A percentile compares a stretch with the other conserved stretches of the same genome.
phyloP scores from a whole-genome alignment of 2,888 invertebrate genomes.

The Amaurobius ferox region DNA sequence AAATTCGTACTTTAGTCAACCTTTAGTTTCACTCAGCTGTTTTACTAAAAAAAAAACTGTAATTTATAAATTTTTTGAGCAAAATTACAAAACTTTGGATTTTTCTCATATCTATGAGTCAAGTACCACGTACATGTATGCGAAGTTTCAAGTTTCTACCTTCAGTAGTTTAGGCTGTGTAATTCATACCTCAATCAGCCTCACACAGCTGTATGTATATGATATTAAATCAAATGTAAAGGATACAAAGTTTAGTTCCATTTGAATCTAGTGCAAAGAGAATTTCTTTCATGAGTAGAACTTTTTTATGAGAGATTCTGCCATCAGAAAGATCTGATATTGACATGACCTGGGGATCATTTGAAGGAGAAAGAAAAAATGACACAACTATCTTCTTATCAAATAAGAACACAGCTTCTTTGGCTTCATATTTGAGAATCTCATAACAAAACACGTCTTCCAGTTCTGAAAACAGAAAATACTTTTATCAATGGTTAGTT shows the following conservation, averaged over 20 bases:
- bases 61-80: too few species aligned
- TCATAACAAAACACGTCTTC: constrained; percentile 10
- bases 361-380: constrained; percentile 34
- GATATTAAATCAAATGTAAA: constrained; percentile 33
- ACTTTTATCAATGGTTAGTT: not conserved
- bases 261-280: constrained; percentile 40
- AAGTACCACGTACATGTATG: too few species aligned
- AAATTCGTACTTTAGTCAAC: too few species aligned
- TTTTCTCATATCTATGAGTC: too few species aligned
- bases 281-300: constrained; percentile 37
- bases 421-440: constrained; percentile 58
- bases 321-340: constrained; percentile 50
- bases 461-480: constrained; percentile 24
- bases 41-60: too few species aligned
- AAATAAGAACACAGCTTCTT: constrained; percentile 59
- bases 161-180: too few species aligned
- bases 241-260: constrained; percentile 65
- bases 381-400: constrained; percentile 47
- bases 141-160: too few species aligned
- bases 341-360: constrained; percentile 53
- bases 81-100: too few species aligned
- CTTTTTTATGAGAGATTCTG: constrained; percentile 24
- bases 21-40: too few species aligned
- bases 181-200: too few species aligned
- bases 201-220: too few species aligned